These are phyloP conservation scores for Sipunculus nudus DNA, from an alignment of 2,888 invertebrate genomes.

Conservation along the genomic window DNA sequence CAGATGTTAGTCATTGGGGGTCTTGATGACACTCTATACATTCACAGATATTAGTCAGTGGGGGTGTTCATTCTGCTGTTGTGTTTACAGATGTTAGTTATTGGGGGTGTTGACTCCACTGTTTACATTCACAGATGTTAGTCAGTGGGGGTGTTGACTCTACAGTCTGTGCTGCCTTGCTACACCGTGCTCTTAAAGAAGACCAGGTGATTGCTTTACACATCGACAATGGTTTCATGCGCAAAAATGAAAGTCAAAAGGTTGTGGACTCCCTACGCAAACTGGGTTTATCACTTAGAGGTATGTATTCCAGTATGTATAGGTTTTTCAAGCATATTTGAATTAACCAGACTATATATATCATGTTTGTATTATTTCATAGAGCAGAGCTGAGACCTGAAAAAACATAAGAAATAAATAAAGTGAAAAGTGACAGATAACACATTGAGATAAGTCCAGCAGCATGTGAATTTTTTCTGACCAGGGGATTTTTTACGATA, in stretches of 20 bases:
- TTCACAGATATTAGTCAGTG: too few species aligned
- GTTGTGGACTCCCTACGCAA: slow-evolving; percentile 85
- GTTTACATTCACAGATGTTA: slow-evolving; percentile 74
- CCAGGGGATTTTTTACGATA: too few species aligned
- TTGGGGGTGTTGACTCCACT: slow-evolving; percentile 93
- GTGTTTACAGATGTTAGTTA: slow-evolving; percentile 84
- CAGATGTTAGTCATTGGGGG: too few species aligned
- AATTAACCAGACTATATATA: too few species aligned
- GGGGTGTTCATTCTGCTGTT: slow-evolving; percentile 99
- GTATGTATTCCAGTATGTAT: too few species aligned
- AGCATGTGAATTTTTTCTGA: too few species aligned
- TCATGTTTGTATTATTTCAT: too few species aligned
- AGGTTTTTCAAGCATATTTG: too few species aligned
- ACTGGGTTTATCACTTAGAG: slow-evolving; percentile 82
- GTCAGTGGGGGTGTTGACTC: slow-evolving; percentile 99
- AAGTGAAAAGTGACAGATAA: too few species aligned
- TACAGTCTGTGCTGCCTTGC: slow-evolving; percentile 96
- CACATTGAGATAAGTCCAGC: too few species aligned
- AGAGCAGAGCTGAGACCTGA: neutral
- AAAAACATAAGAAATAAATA: too few species aligned
- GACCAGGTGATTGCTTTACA: slow-evolving; percentile 92
- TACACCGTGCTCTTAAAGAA: slow-evolving; percentile 88
- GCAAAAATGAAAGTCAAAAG: slow-evolving; percentile 90
- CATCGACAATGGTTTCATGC: slow-evolving; percentile 99
- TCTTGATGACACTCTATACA: too few species aligned